Percentiles rank a stretch among this genome's conserved stretches.
Conservation (phyloP, 2,113 vertebrate species). For the Tangachromis dhanisi region DNA sequence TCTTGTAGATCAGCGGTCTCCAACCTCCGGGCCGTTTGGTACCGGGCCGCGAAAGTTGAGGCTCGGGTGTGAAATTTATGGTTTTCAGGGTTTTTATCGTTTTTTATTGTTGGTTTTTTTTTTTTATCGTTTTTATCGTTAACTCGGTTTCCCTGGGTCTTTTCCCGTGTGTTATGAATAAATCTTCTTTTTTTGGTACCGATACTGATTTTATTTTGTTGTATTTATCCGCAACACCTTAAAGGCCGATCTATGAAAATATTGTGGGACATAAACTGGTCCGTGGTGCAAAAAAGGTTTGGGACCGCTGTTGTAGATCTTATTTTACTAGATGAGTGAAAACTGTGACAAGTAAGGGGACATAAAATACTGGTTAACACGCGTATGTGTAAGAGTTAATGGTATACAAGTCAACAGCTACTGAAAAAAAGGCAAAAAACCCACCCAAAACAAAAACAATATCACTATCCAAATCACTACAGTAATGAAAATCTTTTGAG, state of each 20-base stretch:
- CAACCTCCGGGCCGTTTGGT: not conserved
- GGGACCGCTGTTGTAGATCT: fast-evolving
- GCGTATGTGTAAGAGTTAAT: not conserved
- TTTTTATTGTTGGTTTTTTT: not conserved
- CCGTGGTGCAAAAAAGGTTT: not conserved
- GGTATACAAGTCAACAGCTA: not conserved
- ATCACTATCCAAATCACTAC: not conserved
- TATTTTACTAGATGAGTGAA: not conserved
- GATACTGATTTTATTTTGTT: not conserved
- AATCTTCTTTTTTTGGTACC: not conserved
- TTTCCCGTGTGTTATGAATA: not conserved
- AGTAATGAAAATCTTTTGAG: not conserved
- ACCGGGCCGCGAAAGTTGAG: fast-evolving
- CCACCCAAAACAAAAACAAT: not conserved
- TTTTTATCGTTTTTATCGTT: not conserved
- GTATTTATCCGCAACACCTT: not conserved
- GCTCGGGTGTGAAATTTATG: not conserved
- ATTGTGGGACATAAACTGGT: fast-evolving
- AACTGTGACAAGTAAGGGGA: not conserved
- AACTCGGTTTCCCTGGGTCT: fast-evolving
- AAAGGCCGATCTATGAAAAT: not conserved
- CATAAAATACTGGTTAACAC: not conserved
- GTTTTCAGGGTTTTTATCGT: fast-evolving
- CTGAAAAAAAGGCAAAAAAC: not conserved
- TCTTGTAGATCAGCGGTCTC: not conserved